Conservation (phyloP, 2,797 vertebrate species). For the Hippocampus kuda region DNA sequence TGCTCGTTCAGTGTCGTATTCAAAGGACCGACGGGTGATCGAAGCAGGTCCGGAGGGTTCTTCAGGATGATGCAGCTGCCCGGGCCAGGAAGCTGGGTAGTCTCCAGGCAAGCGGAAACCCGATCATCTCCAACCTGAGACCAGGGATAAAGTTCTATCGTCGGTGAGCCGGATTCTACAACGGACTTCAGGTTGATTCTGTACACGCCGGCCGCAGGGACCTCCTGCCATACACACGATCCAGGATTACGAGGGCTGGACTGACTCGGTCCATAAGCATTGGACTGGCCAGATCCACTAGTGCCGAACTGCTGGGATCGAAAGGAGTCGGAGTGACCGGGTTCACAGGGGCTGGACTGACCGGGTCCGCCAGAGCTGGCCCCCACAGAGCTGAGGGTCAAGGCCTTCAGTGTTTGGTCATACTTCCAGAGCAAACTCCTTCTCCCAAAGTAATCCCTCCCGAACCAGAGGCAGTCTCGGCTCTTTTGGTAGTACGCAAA, state of each 20-base stretch:
- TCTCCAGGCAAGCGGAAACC: slow-evolving; percentile 12
- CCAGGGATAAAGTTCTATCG: slow-evolving; percentile 78
- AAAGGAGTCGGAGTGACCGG: background rate
- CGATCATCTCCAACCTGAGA: slow-evolving; percentile 19
- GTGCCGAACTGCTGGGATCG: background rate
- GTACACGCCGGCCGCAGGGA: slow-evolving; percentile 82
- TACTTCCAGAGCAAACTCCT: slow-evolving; percentile 88
- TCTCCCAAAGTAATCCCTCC: slow-evolving; percentile 89
- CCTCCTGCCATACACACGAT: slow-evolving; percentile 70
- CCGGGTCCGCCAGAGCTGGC: slow-evolving; percentile 14
- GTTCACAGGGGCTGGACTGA: background rate
- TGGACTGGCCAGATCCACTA: background rate
- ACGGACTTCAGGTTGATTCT: slow-evolving; percentile 70
- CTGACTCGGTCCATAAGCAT: background rate
- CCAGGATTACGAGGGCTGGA: slow-evolving; percentile 4
- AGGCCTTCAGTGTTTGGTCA: slow-evolving; percentile 21
- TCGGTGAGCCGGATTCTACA: slow-evolving; percentile 41
- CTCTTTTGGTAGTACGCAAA: slow-evolving; percentile 83
- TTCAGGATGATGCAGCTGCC: slow-evolving; percentile 41
- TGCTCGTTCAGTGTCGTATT: slow-evolving; percentile 51
- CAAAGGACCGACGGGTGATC: slow-evolving; percentile 68
- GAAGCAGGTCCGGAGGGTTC: slow-evolving; percentile 63
- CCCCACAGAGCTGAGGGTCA: slow-evolving; percentile 73
- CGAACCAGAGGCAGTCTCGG: slow-evolving; percentile 82
- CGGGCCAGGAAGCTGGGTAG: slow-evolving; percentile 54